These are phyloP conservation scores for Prunella fulvescens DNA, from an alignment of 2,113 vertebrate species.

Conservation along the genomic window DNA sequence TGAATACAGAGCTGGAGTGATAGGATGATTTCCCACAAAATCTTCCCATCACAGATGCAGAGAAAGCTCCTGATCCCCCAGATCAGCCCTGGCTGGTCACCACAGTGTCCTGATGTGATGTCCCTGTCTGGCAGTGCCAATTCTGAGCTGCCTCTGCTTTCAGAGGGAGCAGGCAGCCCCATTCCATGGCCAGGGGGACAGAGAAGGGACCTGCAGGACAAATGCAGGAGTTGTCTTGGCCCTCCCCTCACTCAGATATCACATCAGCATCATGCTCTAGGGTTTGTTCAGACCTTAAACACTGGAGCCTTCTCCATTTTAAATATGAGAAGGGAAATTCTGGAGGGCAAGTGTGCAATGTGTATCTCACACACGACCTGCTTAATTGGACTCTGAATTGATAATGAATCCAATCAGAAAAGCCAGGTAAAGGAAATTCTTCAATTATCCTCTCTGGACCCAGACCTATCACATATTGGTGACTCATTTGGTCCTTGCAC, in stretches of 20 bases:
- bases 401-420: not conserved
- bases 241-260: not conserved
- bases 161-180: fast-evolving
- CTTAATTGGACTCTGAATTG: not conserved
- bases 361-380: not conserved
- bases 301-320: not conserved
- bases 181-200: not conserved
- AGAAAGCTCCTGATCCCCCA: not conserved
- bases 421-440: not conserved
- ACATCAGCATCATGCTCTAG: not conserved
- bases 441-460: not conserved
- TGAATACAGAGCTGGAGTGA: not conserved
- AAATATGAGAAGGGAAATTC: not conserved
- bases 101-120: not conserved
- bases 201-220: not conserved
- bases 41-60: not conserved
- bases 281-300: not conserved
- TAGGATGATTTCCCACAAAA: not conserved
- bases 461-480: fast-evolving
- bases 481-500: not conserved
- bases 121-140: not conserved
- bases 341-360: fast-evolving
- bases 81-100: not conserved
- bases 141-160: not conserved
- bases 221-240: fast-evolving